These are phyloP conservation scores for Micromesistius poutassou DNA, from an alignment of 2,797 vertebrate species.

Conservation along the genomic window DNA sequence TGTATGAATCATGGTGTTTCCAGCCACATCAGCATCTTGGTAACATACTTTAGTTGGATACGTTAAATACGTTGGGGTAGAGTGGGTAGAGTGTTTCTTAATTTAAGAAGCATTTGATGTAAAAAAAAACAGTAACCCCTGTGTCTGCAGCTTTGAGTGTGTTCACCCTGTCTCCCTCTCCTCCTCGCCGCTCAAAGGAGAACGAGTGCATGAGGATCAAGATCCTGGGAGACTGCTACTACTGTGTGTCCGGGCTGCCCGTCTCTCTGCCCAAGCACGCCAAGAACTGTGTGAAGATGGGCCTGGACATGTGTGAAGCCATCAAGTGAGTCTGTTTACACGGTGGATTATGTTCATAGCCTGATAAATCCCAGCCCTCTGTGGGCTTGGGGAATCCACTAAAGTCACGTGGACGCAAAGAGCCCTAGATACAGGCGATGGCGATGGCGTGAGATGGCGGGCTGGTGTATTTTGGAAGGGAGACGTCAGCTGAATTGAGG, in stretches of 20 bases:
- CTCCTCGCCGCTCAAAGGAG: conserved; percentile 71
- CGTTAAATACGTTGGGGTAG: too few relatives aligned
- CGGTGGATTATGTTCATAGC: not conserved
- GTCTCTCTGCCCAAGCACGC: conserved; percentile 94
- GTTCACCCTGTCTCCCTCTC: not conserved
- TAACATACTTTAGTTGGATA: not conserved
- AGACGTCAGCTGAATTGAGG: not conserved
- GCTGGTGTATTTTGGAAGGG: not conserved
- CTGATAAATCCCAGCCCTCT: not conserved
- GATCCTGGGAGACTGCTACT: conserved; percentile 98
- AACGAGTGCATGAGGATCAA: conserved; percentile 99
- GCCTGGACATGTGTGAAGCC: conserved; percentile 97
- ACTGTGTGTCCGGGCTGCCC: conserved; percentile 95
- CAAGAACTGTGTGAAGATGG: conserved; percentile 99
- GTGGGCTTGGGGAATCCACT: not conserved
- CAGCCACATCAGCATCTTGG: not conserved
- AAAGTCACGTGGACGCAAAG: not conserved
- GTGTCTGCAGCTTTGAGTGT: too few relatives aligned
- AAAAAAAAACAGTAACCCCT: too few relatives aligned
- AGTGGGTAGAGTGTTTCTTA: too few relatives aligned
- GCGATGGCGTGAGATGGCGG: not conserved
- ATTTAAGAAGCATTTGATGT: too few relatives aligned
- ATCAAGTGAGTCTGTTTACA: conserved; percentile 85
- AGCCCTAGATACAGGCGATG: not conserved
- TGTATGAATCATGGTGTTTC: not conserved